Evolutionary conservation across 2,888 invertebrate species (phyloP).

Genomic region (Agrochola macilenta): DNA sequence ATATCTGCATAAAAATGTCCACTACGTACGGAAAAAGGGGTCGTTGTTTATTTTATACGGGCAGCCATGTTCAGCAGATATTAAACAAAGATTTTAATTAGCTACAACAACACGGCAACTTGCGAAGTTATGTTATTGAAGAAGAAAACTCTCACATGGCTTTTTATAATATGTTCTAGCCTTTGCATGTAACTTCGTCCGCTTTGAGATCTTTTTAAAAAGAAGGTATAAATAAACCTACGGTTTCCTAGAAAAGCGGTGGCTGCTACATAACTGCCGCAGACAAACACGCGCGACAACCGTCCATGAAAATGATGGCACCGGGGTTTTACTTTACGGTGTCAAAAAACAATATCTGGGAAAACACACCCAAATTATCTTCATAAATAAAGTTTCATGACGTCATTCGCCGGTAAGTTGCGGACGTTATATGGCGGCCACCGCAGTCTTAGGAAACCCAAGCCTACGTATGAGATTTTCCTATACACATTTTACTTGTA

Average conservation of each 20-base stretch:
- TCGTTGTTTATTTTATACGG: conserved; percentile 2
- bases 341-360: not conserved
- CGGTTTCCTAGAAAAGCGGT: not conserved
- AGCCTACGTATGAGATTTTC: not conserved
- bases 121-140: not conserved
- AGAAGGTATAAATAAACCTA: not conserved
- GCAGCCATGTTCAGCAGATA: not conserved
- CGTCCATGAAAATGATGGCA: not conserved
- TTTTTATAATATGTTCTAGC: not conserved
- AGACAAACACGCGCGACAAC: too few relatives aligned
- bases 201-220: not conserved
- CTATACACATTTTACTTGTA: not conserved
- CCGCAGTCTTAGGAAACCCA: too few relatives aligned
- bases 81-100: conserved; percentile 16
- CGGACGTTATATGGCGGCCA: not conserved
- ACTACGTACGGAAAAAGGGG: not conserved
- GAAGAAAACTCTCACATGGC: not conserved
- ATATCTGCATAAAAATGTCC: not conserved
- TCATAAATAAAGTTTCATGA: not conserved
- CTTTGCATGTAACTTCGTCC: not conserved
- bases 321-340: not conserved
- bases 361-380: not conserved
- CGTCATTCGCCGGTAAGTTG: not conserved
- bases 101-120: conserved; percentile 6
- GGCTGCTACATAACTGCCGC: too few relatives aligned